Base-by-base conservation (phyloP, 1,140 invertebrate genomes). In the Lordiphosa mommai region DNA sequence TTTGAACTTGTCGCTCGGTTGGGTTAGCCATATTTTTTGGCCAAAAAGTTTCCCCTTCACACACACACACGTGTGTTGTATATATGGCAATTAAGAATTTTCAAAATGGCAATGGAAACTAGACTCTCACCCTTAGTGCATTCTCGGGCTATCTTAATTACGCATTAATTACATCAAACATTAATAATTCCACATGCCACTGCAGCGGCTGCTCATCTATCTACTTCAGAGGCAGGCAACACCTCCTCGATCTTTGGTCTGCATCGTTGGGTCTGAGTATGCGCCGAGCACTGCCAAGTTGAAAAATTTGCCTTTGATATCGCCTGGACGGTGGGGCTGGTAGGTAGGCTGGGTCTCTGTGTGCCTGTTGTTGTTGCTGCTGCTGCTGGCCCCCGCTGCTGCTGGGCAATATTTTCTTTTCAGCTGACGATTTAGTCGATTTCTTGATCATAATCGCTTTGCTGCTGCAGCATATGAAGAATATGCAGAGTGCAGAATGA, bases 111-210 rank as follows among this genome's bases (percentile, higher is more conserved):
- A 32, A 27, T 34, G 23, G 29, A 33, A 33, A 33, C 46, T 48
- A 48, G 29, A 27, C 46, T 33, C 23, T 27, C 13, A 17, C 17
- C 29, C n/a, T 8, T 48, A 5, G 32, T 6, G 29, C 14, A 12
- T 55, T 43, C 13, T 34, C 29, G 43, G 67, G 59, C 76, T 59
- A 76, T 84, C 77, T 84, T 82, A 84, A 84, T 77, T 84, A 84
- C 68, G 72, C 77, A 82, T 82, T 84, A 84, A 84, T 84, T 84
- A 84, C 68, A 80, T 57, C 70, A 74, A 82, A 82, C 76, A 82
- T 82, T 82, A 71, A 82, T 82, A 74, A 64, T 67, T 61, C 56
- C 66, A 63, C 61, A 76, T 69, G 53, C 58, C 58, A 73, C 36
- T 49, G 32, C 30, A 49, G 50, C 48, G 38, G 34, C 49, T 48